Evolutionary conservation across 2,113 vertebrate species (phyloP).

Genomic region (Myodes glareolus): DNA sequence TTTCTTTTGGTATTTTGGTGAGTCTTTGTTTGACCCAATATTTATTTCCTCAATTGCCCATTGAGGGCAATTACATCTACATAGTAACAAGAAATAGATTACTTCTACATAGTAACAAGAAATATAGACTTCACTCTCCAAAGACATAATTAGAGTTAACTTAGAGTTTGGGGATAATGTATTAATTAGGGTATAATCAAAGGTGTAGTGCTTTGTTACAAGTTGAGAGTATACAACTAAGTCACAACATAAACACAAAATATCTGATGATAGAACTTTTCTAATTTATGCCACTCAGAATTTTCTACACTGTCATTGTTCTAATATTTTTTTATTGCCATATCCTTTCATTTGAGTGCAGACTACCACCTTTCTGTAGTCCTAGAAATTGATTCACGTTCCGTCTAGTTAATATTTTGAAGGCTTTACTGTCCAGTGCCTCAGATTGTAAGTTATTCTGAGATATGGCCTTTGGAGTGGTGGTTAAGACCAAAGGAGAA

Average conservation of each 20-base stretch:
- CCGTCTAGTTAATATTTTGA: not conserved
- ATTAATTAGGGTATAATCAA: not conserved
- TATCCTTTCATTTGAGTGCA: not conserved
- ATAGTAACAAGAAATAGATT: not conserved
- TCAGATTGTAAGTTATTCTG: not conserved
- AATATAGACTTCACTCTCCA: conserved; percentile 30
- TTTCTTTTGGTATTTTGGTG: not conserved
- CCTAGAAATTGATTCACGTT: not conserved
- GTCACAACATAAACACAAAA: not conserved
- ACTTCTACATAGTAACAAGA: not conserved
- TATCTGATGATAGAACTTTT: not conserved
- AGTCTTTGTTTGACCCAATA: not conserved
- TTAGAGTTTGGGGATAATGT: not conserved
- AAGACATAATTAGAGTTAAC: conserved; percentile 48
- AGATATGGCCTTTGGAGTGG: fast-evolving
- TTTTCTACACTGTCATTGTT: not conserved
- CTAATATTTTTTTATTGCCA: not conserved
- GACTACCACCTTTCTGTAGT: not conserved
- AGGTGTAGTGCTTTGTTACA: not conserved
- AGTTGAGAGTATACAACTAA: not conserved
- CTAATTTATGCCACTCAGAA: not conserved
- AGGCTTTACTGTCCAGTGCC: fast-evolving
- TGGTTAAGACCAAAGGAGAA: not conserved
- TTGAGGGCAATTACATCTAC: not conserved
- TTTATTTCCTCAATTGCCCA: not conserved